Base-by-base conservation (phyloP, 2,797 vertebrate genomes). In the Synanceia verrucosa region DNA sequence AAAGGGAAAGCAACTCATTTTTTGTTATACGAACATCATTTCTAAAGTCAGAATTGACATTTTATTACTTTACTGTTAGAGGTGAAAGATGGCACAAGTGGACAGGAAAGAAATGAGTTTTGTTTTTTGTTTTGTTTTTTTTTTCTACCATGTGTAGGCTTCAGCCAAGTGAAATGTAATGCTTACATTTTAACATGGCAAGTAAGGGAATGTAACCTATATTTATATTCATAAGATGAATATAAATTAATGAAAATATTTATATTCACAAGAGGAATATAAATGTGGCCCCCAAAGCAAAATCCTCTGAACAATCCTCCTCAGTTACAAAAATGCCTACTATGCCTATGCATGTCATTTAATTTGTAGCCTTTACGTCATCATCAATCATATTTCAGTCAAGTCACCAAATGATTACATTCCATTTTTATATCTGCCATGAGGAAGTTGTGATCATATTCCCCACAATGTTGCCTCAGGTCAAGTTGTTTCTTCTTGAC, bases 381-480 rank as follows among this genome's bases (percentile, higher is more conserved):
- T 87, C 46, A 61, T 73, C 14, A 62, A 79, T 79, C 57, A 47
- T 73, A 23, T 65, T 78, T 81, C 73, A 44, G 79, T 80, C 48
- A 29, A n/a, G 57, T 78, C 84, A 86, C 76, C 63, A 79, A 85
- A 89, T 64, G 58, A 88, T 79, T 55, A 90, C 91, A 93, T 95
- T 95, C 91, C 92, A 91, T 82, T 83, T 58, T 61, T 64, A 29
- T 62, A 78, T 81, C 70, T 78, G 37, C 73, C 34, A 50, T 31
- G 66, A 76, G 65, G 43, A 67, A 41, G 55, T 64, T 60, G 62
- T 72, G 51, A 83, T 69, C 66, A 41, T 63, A 9, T 31, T 62
- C 65, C 56, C 70, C 73, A 72, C 65, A 18, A 76, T 73, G 72
- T 90, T 91, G 90, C 85, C 83, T 91, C 78, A 65, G 74, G 53